Conservation (phyloP, 2,888 invertebrate species). For the Tholera decimalis region DNA sequence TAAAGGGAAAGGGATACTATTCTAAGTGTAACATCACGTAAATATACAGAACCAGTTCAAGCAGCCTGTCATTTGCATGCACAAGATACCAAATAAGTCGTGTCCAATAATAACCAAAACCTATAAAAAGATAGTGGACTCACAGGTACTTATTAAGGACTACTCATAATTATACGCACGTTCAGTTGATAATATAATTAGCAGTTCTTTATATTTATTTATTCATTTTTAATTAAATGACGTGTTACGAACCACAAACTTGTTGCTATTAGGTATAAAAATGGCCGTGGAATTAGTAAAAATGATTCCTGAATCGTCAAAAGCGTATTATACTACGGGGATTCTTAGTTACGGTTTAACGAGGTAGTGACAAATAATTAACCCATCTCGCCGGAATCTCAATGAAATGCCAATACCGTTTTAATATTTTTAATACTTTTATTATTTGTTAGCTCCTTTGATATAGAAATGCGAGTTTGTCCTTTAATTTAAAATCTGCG, state of each 20-base stretch:
- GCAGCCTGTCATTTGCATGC: slow-evolving; percentile 10
- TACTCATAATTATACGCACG: slow-evolving; percentile 20
- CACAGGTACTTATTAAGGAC: slow-evolving; percentile 26
- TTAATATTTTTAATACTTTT: no score
- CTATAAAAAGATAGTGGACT: slow-evolving; percentile 31
- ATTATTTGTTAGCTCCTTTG: no score
- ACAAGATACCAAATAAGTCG: slow-evolving; percentile 38
- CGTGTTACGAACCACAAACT: not conserved
- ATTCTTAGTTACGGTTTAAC: no score
- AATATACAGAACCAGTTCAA: slow-evolving; percentile 9
- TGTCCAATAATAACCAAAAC: slow-evolving; percentile 32
- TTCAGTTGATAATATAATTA: slow-evolving; percentile 41
- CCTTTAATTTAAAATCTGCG: no score
- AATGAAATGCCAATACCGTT: no score
- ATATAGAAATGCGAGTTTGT: no score
- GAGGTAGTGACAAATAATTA: no score
- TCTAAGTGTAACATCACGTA: not conserved
- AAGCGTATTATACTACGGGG: no score
- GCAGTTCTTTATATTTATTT: slow-evolving; percentile 15
- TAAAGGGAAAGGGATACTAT: not conserved
- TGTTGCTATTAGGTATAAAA: slow-evolving; percentile 16
- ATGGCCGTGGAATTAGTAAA: no score
- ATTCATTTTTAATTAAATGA: slow-evolving; percentile 10
- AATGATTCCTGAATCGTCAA: no score
- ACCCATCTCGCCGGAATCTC: no score